Evolutionary conservation across 2,888 invertebrate genomes (phyloP), one percentile per base, ranked within the genome.

Genomic region (Cerastoderma edule): DNA sequence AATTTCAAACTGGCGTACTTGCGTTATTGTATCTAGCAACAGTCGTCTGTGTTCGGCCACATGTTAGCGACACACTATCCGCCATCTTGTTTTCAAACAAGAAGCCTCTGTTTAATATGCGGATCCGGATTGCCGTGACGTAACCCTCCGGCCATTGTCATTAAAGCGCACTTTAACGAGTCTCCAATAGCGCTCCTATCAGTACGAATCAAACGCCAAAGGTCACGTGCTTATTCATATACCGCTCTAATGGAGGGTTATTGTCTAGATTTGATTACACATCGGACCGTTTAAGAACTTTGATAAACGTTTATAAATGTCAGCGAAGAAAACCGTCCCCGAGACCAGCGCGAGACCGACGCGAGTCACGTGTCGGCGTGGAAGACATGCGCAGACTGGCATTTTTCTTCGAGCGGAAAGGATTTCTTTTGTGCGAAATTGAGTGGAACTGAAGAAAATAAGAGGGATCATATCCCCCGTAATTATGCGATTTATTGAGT

Each of bases 401-500:
- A 60, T 60, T 60, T 60, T 27, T 39, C 60, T 33, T 39, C 24
- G 39, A 69, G 53, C 72, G 72, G 72, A 72, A 79, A 68, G 54
- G 66, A 32, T 22, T 48, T 50, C 65, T 69, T 74, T 75, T 75
- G 72, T 72, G 27, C 22, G 19, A 27, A 22, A 54, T 8, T 39
- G 48, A 33, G n/a, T 16, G 22, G 35, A 33, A 19, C 27, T 46
- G 63, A 63, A 56, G 73, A 71, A 60, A 65, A 72, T 70, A 24
- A 57, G 27, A 13, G 67, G 71, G 70, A 78, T 78, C 74, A 60
- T 54, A 68, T 74, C 71, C 3, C 74, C 39, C 48, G 46, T 78
- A 74, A 78, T 78, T 66, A 72, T 66, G 63, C 56, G 69, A 69
- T 68, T 63, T 56, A 72, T 66, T 68, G 53, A 50, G 39, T 66